Conservation (phyloP, 2,888 invertebrate genomes). For the Meandrusa payeni region DNA sequence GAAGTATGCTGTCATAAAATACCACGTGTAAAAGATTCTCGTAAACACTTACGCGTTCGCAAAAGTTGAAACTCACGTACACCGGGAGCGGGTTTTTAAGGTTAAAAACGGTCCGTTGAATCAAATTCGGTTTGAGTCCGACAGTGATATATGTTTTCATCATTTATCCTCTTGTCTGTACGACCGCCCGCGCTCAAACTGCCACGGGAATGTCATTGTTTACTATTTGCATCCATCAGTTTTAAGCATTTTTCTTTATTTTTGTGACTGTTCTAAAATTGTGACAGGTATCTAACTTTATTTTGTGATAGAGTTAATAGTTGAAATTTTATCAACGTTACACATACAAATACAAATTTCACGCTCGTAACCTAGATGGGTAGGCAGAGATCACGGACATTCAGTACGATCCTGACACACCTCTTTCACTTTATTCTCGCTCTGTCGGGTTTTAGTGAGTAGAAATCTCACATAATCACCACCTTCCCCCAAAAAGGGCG, state of each 20-base stretch:
- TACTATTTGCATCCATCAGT: slow-evolving; percentile 36
- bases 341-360: no score
- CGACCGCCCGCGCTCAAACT: slow-evolving; percentile 48
- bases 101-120: slow-evolving; percentile 43
- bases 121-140: slow-evolving; percentile 49
- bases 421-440: no score
- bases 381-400: no score
- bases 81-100: slow-evolving; percentile 4
- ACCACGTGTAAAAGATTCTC: not conserved
- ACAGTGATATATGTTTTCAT: slow-evolving; percentile 69
- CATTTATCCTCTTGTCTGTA: slow-evolving; percentile 61
- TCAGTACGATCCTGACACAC: no score
- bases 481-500: no score
- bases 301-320: no score
- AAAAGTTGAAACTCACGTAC: not conserved
- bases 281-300: no score
- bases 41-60: not conserved
- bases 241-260: slow-evolving; percentile 27
- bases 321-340: no score
- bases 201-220: slow-evolving; percentile 33
- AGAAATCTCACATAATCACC: no score
- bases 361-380: no score
- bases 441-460: no score
- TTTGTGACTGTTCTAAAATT: no score
- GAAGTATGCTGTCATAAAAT: not conserved